Evolutionary conservation across 1,140 invertebrate species (phyloP), one percentile per base, ranked within the genome.

Genomic region (Drosophila leontia): DNA sequence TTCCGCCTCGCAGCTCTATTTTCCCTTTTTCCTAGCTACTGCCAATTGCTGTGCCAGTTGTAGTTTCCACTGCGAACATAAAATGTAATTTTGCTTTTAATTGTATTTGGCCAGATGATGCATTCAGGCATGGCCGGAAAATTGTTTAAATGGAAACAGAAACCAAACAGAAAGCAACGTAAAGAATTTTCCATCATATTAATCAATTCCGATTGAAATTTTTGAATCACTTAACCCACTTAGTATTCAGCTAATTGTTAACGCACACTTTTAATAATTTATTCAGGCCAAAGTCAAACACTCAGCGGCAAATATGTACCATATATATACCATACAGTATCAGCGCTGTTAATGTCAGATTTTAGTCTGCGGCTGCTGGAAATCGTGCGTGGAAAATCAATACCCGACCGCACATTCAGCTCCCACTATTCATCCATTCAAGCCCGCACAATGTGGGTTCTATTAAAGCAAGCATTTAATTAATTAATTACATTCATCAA

Each of bases 401-500:
- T 83, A 62, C 29, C 17, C 34, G 37, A 76, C 61, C 76, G 39
- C 70, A 59, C 39, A 47, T 39, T 51, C 34, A 34, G 55, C 32
- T 44, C 42, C 11, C 47, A 62, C 44, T 61, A 47, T 35, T 60
- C 56, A 62, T 23, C 26, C 35, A 55, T 26, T 34, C 37, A 41
- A 17, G 17, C 45, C 50, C 17, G 17, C 42, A 57, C 61, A 50
- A 62, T 51, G 39, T 63, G 13, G 23, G 47, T 64, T 13, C 53
- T 55, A 65, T 83, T 83, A 80, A 71, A 71, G 57, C 50, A 44
- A 64, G 72, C 76, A 69, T 83, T 68, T 68, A 64, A 68, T 84
- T 77, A 84, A 84, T 83, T 83, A 80, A 84, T 84, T 83, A 65
- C 70, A 63, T 67, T 65, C 64, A 79, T 82, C 75, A 82, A 75